Base-by-base conservation (phyloP, 2,797 vertebrate genomes). In the Choloepus didactylus region DNA sequence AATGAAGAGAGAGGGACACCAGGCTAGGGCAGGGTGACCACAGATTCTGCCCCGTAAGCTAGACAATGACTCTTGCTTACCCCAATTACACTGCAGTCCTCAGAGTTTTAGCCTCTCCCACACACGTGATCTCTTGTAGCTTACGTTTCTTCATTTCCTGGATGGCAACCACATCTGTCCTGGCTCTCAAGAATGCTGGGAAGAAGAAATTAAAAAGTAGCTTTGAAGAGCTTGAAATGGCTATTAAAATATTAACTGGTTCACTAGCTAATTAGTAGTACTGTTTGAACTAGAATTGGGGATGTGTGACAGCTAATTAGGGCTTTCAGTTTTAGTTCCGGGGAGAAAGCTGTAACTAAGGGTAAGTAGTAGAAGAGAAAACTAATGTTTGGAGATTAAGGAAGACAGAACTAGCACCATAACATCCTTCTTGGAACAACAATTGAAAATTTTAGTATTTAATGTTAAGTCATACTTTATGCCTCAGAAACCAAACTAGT, bases 221-320 rank as follows among this genome's bases (percentile, higher is more conserved):
- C 35, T 88, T 81, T 92, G 60, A 67, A 41, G 38, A 82, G 11
- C 35, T 94, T 80, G 14, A 75, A 82, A 66, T 4, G 95, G 16
- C 51, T 94, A 27, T 94, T 79, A 75, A 81, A 60, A 88, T 96
- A 96, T 64, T 70, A 85, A 49, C 38, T 79, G 59, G 6, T 64
- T 89, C 80, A 59, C 4, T 81, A 56, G 79, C 67, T 29, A 87
- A 51, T 80, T 76, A 31, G n/a, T 72, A 82, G 29, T 46, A 75
- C 10, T 83, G 18, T 77, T 75, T 91, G 14, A n/a, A 10, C 15
- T 75, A 59, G 64, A 91, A 62, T 14, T 56, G 11, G 56, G 41
- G n/a, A 59, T 73, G 94, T 54, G 49, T 89, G 31, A 73, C 11
- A 91, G 54, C 44, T 60, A 35, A 66, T 76, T 81, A 83, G 60